Percentiles rank a stretch among this genome's conserved stretches.
phyloP scores from a whole-genome alignment of 2,888 invertebrate genomes.

The Epinotia brunnichana region DNA sequence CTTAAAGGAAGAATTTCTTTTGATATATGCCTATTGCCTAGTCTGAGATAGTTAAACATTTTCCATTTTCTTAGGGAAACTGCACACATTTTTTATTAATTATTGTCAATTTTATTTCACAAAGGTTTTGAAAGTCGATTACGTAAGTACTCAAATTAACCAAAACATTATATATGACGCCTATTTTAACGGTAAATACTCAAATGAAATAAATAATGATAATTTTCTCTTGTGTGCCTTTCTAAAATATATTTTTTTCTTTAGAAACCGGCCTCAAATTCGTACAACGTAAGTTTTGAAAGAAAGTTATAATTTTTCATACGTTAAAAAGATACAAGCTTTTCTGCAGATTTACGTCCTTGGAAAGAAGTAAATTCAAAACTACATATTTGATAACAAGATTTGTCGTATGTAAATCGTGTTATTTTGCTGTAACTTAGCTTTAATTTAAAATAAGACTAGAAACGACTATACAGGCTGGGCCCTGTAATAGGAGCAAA shows the following conservation, averaged over 20 bases:
- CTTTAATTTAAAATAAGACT: too few relatives aligned
- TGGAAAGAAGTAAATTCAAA: too few relatives aligned
- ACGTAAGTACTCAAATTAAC: slow-evolving; percentile 46
- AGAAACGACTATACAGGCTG: too few relatives aligned
- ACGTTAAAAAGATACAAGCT: not conserved
- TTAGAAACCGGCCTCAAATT: slow-evolving; percentile 40
- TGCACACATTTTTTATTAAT: too few relatives aligned
- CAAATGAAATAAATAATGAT: not conserved
- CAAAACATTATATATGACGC: not conserved
- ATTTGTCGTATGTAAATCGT: too few relatives aligned
- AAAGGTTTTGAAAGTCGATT: slow-evolving; percentile 49
- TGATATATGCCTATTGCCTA: too few relatives aligned
- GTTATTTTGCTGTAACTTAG: too few relatives aligned
- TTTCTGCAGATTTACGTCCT: too few relatives aligned
- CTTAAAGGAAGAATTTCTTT: not conserved
- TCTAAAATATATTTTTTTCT: slow-evolving; percentile 14
- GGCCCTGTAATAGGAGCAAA: too few relatives aligned
- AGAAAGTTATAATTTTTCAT: not conserved
- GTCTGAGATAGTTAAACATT: too few relatives aligned
- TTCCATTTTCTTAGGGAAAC: too few relatives aligned
- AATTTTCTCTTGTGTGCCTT: not conserved
- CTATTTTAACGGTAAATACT: not conserved
- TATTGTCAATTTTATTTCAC: slow-evolving; percentile 9
- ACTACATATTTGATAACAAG: too few relatives aligned
- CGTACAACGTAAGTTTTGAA: slow-evolving; percentile 19